Percentiles rank a stretch among this genome's conserved stretches.
Conservation (phyloP, 2,113 vertebrate genomes). For the Callopanchax toddi region DNA sequence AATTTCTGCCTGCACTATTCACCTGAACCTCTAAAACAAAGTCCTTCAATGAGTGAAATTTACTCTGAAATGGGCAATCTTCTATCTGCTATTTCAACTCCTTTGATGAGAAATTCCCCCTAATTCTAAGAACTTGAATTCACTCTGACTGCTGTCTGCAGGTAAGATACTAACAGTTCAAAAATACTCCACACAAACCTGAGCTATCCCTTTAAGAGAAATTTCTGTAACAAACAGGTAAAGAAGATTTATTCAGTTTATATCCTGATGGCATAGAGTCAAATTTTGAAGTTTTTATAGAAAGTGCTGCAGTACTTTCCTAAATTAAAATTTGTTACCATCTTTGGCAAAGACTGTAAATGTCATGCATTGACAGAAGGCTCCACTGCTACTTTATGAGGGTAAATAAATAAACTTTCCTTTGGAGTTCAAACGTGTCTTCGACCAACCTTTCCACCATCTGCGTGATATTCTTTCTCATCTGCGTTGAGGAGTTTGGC, state of each 20-base stretch:
- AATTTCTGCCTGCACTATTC: too few species aligned
- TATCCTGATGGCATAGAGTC: background rate
- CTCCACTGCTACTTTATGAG: background rate
- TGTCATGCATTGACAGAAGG: background rate
- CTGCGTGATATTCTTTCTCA: slow-evolving; percentile 95
- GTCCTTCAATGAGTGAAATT: too few species aligned
- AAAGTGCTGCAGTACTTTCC: background rate
- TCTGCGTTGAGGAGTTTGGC: slow-evolving; percentile 93
- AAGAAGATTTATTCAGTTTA: slow-evolving; percentile 2
- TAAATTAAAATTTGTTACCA: too few species aligned
- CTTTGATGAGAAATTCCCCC: too few species aligned
- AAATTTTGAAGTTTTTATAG: slow-evolving; percentile 3
- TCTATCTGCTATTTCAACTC: too few species aligned
- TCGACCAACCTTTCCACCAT: slow-evolving; percentile 89
- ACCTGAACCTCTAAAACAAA: too few species aligned
- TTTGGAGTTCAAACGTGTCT: too few species aligned
- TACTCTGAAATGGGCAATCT: too few species aligned
- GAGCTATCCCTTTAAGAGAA: background rate
- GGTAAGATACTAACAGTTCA: too few species aligned
- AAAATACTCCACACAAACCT: background rate
- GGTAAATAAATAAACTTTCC: background rate
- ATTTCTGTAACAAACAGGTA: background rate
- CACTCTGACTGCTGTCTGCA: too few species aligned
- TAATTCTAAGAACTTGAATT: too few species aligned
- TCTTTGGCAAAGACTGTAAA: too few species aligned